Evolutionary conservation across 2,113 vertebrate genomes (phyloP), one percentile per base, ranked within the genome.

Genomic region (Petrocephalus zakoni): DNA sequence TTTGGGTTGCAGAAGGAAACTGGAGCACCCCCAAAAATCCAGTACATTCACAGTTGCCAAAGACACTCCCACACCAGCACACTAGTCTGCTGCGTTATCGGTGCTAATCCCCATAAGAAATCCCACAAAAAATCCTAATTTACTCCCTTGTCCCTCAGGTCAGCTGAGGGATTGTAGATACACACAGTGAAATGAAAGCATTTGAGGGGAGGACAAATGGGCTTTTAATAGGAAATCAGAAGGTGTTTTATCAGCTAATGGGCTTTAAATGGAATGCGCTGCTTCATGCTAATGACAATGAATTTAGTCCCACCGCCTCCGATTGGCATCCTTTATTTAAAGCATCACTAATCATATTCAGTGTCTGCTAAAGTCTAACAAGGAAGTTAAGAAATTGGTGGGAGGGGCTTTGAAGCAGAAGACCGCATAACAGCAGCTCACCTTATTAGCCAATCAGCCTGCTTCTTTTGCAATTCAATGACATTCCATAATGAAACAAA

Each of bases 341-440:
- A 72, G 87, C 89, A 89, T 89, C 90, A 89, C 92, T 92, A 93
- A 94, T 95, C 92, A 93, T 82, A 90, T 91, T 88, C 89, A 88
- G 86, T 90, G 89, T 91, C 90, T 92, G 91, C 89, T 90, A 75
- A 55, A 88, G 64, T 86, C 92, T 91, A 92, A 89, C 87, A 89
- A 92, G 89, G 6, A 34, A 29, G 52, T 91, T 82, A 25, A 10
- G 49, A 61, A 56, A 81, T 87, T 64, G 72, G 72, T 85, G 85
- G 86, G 34, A 19, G 85, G 49, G 25, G 87, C 64, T 87, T 87
- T 68, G 86, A 75, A n/a, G 88, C 55, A 51, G 75, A 17, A 84
- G 75, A 64, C 47, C 34, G 17, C 0, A 21, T 51, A 13, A 7
- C 0, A 4, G 13, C 15, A 5, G 47, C 64, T n/a, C 19, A 6